These are phyloP conservation scores for Theropithecus gelada DNA, from an alignment of 2,113 vertebrate species.

Conservation along the genomic window DNA sequence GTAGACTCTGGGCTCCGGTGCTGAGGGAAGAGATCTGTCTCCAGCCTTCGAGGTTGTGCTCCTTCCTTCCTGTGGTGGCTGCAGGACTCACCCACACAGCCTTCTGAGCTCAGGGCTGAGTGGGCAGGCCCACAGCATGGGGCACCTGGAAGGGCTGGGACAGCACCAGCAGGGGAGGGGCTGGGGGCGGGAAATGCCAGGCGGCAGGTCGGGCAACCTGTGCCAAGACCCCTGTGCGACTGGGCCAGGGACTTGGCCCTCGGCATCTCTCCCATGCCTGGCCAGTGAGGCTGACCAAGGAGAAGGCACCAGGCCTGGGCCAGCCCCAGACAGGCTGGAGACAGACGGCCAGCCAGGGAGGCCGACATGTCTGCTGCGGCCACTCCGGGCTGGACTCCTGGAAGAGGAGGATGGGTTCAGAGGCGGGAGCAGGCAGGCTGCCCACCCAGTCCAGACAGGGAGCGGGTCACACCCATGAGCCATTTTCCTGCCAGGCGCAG, in stretches of 20 bases:
- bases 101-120: no score
- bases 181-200: background rate
- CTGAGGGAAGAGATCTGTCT: no score
- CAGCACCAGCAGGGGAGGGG: background rate
- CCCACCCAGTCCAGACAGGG: background rate
- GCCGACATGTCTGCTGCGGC: accelerated
- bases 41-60: no score
- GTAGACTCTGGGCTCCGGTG: accelerated
- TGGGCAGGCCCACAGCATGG: no score
- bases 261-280: background rate
- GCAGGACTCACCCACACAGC: background rate
- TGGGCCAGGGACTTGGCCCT: background rate
- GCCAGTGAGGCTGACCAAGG: background rate
- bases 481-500: background rate
- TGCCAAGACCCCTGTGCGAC: background rate
- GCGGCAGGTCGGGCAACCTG: no score
- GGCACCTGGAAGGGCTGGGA: no score
- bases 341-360: no score
- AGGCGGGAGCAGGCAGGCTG: no score
- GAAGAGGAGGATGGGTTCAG: background rate
- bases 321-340: background rate
- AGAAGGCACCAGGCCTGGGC: background rate
- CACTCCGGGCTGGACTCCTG: background rate
- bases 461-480: background rate
- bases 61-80: background rate